A percentile compares a stretch with the other conserved stretches of the same genome.
Evolutionary conservation across 2,113 vertebrate genomes (phyloP).

Genomic region (Nerophis lumbriciformis): DNA sequence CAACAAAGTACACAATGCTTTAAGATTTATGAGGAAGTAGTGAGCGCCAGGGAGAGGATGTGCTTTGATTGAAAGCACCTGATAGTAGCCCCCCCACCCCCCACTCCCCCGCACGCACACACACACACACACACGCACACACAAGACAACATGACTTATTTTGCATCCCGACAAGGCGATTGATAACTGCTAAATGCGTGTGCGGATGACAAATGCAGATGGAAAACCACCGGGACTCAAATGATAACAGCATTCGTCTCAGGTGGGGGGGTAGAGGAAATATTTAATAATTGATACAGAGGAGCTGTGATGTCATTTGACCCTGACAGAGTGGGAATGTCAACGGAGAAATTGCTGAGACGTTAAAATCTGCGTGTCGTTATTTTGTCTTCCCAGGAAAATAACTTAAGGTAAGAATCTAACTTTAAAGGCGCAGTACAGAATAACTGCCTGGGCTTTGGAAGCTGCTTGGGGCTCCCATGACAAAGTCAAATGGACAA

Average conservation of each 20-base stretch:
- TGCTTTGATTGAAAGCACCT: constrained; percentile 99
- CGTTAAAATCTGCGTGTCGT: constrained; percentile 78
- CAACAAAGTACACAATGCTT: constrained; percentile 76
- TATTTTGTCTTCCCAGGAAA: no score
- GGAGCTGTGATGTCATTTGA: constrained; percentile 97
- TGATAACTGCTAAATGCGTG: constrained; percentile 99
- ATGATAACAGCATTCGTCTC: constrained; percentile 99
- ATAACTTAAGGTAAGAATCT: no score
- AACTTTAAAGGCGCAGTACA: no score
- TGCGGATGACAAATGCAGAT: constrained; percentile 96
- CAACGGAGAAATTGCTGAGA: constrained; percentile 92
- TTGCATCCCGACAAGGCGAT: constrained; percentile 99
- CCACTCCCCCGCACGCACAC: constrained; percentile 14
- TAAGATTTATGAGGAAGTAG: constrained; percentile 96
- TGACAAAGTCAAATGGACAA: no score
- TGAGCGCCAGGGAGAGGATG: constrained; percentile 81
- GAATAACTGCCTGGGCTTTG: no score
- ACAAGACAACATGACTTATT: constrained; percentile 94
- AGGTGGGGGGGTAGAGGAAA: constrained; percentile 72
- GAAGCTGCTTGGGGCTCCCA: no score
- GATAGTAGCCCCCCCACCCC: constrained; percentile 97
- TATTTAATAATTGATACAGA: constrained; percentile 99
- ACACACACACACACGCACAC: constrained; percentile 92
- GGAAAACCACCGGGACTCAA: constrained; percentile 99
- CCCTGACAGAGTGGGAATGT: constrained; percentile 99